Conservation (phyloP, 2,113 vertebrate species). For the Climacteris rufus region DNA sequence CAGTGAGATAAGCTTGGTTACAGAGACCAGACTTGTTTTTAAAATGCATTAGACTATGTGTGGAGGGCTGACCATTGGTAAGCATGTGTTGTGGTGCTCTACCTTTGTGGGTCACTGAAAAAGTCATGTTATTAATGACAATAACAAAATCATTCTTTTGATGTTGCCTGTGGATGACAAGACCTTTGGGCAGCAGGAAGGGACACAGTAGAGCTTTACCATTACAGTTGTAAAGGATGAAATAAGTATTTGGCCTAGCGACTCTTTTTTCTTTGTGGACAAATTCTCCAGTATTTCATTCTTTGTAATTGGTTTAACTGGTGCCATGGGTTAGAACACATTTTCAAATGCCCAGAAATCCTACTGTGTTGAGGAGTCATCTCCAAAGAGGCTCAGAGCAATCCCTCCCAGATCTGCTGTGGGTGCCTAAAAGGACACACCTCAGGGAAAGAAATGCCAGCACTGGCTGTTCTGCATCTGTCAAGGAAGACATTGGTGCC, state of each 20-base stretch:
- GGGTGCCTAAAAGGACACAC: not conserved
- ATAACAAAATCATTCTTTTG: not conserved
- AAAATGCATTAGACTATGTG: not conserved
- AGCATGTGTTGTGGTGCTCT: not conserved
- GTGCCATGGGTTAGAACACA: not conserved
- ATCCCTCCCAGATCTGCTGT: not conserved
- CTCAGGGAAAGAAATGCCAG: not conserved
- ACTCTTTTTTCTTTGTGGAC: not conserved
- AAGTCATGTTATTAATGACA: not conserved
- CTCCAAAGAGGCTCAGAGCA: not conserved
- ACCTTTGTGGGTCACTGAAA: not conserved
- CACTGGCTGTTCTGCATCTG: not conserved
- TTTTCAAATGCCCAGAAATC: not conserved
- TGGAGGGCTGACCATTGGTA: not conserved
- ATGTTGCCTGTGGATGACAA: not conserved
- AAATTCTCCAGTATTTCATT: not conserved
- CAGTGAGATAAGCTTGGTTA: not conserved
- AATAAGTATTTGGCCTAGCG: not conserved
- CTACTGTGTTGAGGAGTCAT: not conserved
- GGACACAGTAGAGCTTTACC: not conserved
- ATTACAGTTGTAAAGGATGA: not conserved
- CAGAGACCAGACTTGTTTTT: not conserved
- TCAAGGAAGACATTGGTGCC: not conserved
- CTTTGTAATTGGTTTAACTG: not conserved
- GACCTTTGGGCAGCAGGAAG: not conserved